Percentiles rank a stretch among this genome's conserved stretches.
Evolutionary conservation across 2,797 vertebrate species (phyloP).

Genomic region (Brotula barbata): DNA sequence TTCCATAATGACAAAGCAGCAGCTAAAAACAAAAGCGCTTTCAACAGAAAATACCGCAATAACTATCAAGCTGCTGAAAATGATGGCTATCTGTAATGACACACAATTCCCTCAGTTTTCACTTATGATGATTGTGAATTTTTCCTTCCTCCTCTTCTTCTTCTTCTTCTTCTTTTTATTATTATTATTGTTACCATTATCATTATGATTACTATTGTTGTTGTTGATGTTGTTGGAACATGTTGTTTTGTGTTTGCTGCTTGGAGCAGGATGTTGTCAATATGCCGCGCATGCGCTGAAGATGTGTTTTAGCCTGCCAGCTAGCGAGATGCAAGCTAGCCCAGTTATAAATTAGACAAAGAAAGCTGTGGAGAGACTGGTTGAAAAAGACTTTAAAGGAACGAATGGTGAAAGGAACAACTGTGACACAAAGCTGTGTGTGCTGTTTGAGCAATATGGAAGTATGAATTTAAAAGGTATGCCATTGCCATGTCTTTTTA

Average conservation of each 20-base stretch:
- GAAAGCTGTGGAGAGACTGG: constrained; percentile 70
- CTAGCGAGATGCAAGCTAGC: constrained; percentile 76
- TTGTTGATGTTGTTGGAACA: not conserved
- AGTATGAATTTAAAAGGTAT: constrained; percentile 81
- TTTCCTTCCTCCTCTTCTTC: no score
- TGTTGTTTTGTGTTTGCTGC: not conserved
- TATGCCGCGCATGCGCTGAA: constrained; percentile 65
- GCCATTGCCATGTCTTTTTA: constrained; percentile 71
- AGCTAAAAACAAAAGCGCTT: no score
- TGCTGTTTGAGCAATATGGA: constrained; percentile 67
- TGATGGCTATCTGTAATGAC: no score
- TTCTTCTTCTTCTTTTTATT: not conserved
- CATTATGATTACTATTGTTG: not conserved
- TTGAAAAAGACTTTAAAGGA: constrained; percentile 67
- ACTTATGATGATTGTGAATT: no score
- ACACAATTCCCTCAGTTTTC: no score
- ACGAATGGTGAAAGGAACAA: constrained; percentile 62
- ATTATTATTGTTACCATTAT: not conserved
- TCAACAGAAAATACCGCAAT: no score
- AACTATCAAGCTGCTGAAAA: no score
- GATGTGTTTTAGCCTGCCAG: constrained; percentile 51
- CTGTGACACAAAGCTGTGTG: constrained; percentile 67
- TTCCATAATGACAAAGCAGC: no score
- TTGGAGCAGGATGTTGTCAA: constrained; percentile 49
- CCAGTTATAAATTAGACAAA: constrained; percentile 76